phyloP scores from a whole-genome alignment of 2,797 vertebrate species.

The Megalops cyprinoides region DNA sequence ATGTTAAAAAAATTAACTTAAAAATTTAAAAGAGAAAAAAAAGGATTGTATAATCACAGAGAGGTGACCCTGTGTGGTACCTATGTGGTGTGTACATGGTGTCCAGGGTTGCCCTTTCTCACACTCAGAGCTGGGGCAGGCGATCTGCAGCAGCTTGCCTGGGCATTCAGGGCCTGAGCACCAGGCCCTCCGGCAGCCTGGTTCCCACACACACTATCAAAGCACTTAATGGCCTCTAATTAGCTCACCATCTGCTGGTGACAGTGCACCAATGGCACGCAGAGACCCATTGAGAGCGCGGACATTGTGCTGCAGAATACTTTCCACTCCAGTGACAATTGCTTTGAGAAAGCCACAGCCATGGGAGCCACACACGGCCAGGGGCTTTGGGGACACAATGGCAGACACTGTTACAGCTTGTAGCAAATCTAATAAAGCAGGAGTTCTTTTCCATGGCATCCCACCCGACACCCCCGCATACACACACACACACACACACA shows the following conservation, averaged over 20 bases:
- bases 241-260: slow-evolving; percentile 88
- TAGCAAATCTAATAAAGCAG: slow-evolving; percentile 77
- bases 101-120: neutral
- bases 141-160: slow-evolving; percentile 28
- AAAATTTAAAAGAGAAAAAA: neutral
- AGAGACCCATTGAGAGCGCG: slow-evolving; percentile 80
- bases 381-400: slow-evolving; percentile 67
- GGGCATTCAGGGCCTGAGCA: slow-evolving; percentile 45
- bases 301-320: slow-evolving; percentile 89
- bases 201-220: slow-evolving; percentile 85
- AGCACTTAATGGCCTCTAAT: slow-evolving; percentile 87
- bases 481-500: neutral
- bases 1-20: neutral
- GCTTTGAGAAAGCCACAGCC: slow-evolving; percentile 78
- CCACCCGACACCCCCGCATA: neutral
- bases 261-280: slow-evolving; percentile 83
- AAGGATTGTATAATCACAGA: neutral
- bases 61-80: too few species aligned
- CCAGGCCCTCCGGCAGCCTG: slow-evolving; percentile 66
- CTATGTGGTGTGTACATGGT: slow-evolving; percentile 30
- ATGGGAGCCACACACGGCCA: slow-evolving; percentile 52
- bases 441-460: slow-evolving; percentile 63
- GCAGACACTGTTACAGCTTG: slow-evolving; percentile 77
- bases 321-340: slow-evolving; percentile 88
- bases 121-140: slow-evolving; percentile 13